A percentile compares a stretch with the other conserved stretches of the same genome.
Evolutionary conservation across 2,888 invertebrate species (phyloP).

Genomic region (Neuroscelio doddi): DNA sequence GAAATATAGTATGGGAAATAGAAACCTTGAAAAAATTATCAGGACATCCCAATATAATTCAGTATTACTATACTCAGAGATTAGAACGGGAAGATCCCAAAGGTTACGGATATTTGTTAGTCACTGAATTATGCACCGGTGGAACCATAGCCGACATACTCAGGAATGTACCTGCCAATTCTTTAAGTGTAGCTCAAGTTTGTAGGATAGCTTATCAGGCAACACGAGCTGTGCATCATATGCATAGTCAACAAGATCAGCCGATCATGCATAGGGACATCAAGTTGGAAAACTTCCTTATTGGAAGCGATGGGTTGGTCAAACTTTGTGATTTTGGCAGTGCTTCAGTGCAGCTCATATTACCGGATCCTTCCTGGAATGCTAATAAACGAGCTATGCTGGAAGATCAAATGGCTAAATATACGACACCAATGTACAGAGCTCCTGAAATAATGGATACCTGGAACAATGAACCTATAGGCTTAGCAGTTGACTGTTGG

Average conservation of each 20-base stretch:
- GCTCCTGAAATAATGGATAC: constrained; percentile 99
- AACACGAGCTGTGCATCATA: constrained; percentile 90
- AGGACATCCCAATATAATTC: constrained; percentile 93
- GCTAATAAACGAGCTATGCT: constrained; percentile 91
- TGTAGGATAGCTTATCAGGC: constrained; percentile 93
- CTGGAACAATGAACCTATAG: constrained; percentile 96
- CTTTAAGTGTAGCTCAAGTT: constrained; percentile 80
- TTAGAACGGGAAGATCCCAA: constrained; percentile 62
- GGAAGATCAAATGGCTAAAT: constrained; percentile 91
- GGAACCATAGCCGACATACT: constrained; percentile 67
- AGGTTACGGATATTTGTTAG: constrained; percentile 84
- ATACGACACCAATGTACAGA: constrained; percentile 95
- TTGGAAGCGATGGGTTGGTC: constrained; percentile 87
- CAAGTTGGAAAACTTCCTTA: constrained; percentile 95
- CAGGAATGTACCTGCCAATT: constrained; percentile 55
- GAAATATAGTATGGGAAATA: constrained; percentile 86
- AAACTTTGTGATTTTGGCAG: constrained; percentile 99
- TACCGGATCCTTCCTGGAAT: constrained; percentile 93
- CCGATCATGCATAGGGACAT: constrained; percentile 97
- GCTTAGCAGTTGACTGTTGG: constrained; percentile 94
- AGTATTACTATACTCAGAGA: constrained; percentile 85
- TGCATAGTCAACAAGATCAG: constrained; percentile 89
- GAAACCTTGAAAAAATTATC: constrained; percentile 89
- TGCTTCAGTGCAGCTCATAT: constrained; percentile 86
- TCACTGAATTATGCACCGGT: constrained; percentile 95